phyloP scores from a whole-genome alignment of 1,140 invertebrate genomes.

The Thalassaphorura encarpata region DNA sequence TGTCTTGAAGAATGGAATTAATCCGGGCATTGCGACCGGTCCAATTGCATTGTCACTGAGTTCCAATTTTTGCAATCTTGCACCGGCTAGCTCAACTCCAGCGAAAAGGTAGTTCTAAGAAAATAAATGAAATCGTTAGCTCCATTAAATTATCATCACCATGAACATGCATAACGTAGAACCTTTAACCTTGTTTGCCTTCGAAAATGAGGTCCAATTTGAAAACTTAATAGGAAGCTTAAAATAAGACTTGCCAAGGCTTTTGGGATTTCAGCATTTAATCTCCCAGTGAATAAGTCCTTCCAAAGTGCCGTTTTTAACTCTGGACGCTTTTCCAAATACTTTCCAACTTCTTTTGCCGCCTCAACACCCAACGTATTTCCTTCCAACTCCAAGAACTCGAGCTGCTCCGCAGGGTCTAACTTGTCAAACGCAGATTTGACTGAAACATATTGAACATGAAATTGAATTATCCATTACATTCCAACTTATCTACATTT shows the following conservation, averaged over 20 bases:
- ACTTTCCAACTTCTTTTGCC: slow-evolving; percentile 69
- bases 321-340: slow-evolving; percentile 59
- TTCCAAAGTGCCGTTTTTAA: slow-evolving; percentile 83
- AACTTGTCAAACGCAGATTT: no score
- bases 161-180: no score
- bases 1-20: slow-evolving; percentile 74
- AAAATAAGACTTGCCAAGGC: slow-evolving; percentile 60
- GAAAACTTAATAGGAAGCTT: no score
- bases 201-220: no score
- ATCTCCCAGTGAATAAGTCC: slow-evolving; percentile 88
- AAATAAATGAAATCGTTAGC: no score
- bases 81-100: slow-evolving; percentile 67
- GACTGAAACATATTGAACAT: no score
- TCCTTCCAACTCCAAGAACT: slow-evolving; percentile 74
- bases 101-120: slow-evolving; percentile 25
- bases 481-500: no score
- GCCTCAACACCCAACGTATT: slow-evolving; percentile 87
- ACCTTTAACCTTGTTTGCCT: no score
- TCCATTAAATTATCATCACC: no score
- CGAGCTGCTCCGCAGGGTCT: no score
- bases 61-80: slow-evolving; percentile 73
- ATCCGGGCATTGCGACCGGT: slow-evolving; percentile 82
- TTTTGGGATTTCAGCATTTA: slow-evolving; percentile 89
- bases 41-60: slow-evolving; percentile 98
- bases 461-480: no score